These are phyloP conservation scores for Amphiura filiformis DNA, from an alignment of 35 echinoderm and acorn worm species.

Conservation along the genomic window DNA sequence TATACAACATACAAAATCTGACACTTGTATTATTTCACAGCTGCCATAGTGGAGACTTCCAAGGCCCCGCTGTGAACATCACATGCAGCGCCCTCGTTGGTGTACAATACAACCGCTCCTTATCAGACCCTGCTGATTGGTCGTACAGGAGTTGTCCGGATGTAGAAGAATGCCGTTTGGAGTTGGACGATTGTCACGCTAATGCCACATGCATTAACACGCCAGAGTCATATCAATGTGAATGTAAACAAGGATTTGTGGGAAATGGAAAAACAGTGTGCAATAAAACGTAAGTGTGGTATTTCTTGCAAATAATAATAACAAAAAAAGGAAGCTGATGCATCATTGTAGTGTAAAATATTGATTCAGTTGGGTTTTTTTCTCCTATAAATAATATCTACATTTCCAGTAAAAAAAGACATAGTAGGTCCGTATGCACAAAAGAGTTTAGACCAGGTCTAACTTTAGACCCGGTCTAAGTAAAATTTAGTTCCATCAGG, in stretches of 20 bases:
- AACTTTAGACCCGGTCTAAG: too few relatives aligned
- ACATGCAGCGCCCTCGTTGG: constrained; percentile 45
- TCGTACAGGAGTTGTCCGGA: constrained; percentile 66
- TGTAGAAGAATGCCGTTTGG: constrained; percentile 75
- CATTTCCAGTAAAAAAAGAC: too few relatives aligned
- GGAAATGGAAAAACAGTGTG: constrained; percentile 65
- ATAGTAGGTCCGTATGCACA: too few relatives aligned
- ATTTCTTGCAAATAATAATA: too few relatives aligned
- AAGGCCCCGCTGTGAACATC: constrained; percentile 14
- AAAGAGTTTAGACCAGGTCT: too few relatives aligned
- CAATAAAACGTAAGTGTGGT: constrained; percentile 68
- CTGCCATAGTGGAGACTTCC: constrained; percentile 72
- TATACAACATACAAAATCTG: too few relatives aligned
- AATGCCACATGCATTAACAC: constrained; percentile 82
- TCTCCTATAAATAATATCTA: too few relatives aligned
- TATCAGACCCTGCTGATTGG: constrained; percentile 52
- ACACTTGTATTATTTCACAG: too few relatives aligned
- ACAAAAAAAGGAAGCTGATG: background rate
- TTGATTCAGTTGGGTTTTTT: too few relatives aligned
- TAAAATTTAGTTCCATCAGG: too few relatives aligned
- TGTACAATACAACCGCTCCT: constrained; percentile 15
- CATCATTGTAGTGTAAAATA: too few relatives aligned
- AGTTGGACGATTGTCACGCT: constrained; percentile 44
- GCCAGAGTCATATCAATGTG: constrained; percentile 46
- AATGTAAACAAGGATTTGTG: constrained; percentile 77